A percentile compares a stretch with the other conserved stretches of the same genome.
Conservation (phyloP, 2,797 vertebrate genomes). For the Eulemur mongoz region DNA sequence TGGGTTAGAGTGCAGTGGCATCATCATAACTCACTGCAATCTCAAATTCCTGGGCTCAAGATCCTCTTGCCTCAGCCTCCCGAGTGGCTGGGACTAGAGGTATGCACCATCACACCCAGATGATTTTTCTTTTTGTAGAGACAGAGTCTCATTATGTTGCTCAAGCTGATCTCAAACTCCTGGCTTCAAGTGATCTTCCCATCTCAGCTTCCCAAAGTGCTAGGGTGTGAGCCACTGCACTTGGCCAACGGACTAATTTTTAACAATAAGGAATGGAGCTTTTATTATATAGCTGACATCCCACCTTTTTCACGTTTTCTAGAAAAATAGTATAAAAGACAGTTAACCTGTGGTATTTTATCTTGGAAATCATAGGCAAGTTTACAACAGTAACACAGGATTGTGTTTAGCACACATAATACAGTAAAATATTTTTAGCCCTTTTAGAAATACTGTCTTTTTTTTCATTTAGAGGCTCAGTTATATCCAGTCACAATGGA, state of each 20-base stretch:
- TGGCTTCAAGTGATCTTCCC: neutral
- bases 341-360: neutral
- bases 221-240: neutral
- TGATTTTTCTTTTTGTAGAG: neutral
- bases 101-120: neutral
- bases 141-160: neutral
- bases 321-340: neutral
- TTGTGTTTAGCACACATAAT: neutral
- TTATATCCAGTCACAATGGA: neutral
- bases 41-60: neutral
- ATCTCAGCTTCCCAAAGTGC: neutral
- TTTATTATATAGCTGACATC: neutral
- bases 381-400: neutral
- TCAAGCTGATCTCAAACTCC: neutral
- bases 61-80: neutral
- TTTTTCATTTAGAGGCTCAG: neutral
- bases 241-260: neutral
- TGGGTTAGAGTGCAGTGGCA: neutral
- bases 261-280: neutral
- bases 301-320: neutral
- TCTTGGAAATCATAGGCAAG: conserved; percentile 15
- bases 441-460: neutral
- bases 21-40: neutral
- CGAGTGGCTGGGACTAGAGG: neutral
- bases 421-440: neutral